Base-by-base conservation (phyloP, 2,797 vertebrate genomes). In the Calcarius lapponicus region DNA sequence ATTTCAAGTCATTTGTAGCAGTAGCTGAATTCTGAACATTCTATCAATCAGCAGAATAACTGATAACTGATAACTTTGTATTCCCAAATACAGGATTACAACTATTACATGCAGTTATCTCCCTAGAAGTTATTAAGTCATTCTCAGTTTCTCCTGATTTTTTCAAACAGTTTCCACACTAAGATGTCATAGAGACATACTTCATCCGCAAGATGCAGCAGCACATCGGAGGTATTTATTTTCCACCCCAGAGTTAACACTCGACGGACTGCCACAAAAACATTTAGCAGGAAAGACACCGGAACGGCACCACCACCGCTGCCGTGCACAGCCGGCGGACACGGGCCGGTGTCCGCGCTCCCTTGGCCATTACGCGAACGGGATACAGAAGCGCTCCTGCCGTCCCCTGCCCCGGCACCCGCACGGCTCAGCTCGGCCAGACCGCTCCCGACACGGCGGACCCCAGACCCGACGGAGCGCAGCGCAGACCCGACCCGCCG, bases 201-300 rank as follows among this genome's bases (percentile, higher is more conserved):
- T 74, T 61, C 69, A 21, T 7, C 57, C 17, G 26, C 74, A 69
- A 82, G 57, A n/a, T 1, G 28, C 57, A 50, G 56, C 25, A 51
- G 25, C 20, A 8, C 29, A 45, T 42, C 9, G 3, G 38, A 60
- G 57, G 6, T 15, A 36, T 8, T 61, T 34, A 22, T 60, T 64
- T n/a, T 26, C 53, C 57, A 10, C 61, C 74, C 40, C 5, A 9
- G 40, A 64, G 53, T 54, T 31, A 26, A 4, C 7, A 40, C 62
- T 54, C 25, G 8, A 50, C 50, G 43, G 45, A 40, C 60, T 8
- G 64, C 53, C 64, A 9, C 7, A 43, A 17, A 60, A 36, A 10
- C 47, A 20, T 1, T 2, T 9, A 34, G 18, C 26, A 19, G 38
- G 3, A 14, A 13, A 19, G 48, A 10, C 0, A 28, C 0, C 2